Conservation (phyloP, 2,113 vertebrate species). For the Thoracochromis brauschi region DNA sequence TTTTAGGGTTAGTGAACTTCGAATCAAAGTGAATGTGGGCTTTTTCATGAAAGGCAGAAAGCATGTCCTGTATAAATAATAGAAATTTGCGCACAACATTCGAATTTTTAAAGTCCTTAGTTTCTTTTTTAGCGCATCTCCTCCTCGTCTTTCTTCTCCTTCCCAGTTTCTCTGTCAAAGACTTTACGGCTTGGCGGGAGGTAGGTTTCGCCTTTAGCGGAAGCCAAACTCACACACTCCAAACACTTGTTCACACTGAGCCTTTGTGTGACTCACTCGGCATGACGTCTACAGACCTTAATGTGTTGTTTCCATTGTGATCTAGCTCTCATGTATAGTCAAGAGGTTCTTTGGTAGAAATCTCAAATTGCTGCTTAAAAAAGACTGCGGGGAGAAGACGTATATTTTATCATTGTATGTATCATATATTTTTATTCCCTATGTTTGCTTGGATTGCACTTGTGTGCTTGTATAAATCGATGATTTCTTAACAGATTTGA, state of each 20-base stretch:
- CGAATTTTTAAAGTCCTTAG: neutral
- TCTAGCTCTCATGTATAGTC: neutral
- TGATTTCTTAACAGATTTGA: neutral
- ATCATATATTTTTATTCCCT: neutral
- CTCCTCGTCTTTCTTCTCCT: neutral
- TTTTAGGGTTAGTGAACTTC: neutral
- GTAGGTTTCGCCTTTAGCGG: neutral
- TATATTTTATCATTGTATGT: neutral
- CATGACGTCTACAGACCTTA: neutral
- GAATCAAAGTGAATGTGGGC: neutral
- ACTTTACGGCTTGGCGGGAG: neutral
- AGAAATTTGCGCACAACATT: neutral
- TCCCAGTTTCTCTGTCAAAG: conserved; percentile 3
- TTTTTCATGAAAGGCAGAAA: neutral
- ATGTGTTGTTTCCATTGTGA: neutral
- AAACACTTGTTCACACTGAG: conserved; percentile 21
- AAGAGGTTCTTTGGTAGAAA: neutral
- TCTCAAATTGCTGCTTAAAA: neutral
- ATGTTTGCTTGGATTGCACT: neutral
- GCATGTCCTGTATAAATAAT: neutral
- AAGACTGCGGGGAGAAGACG: neutral
- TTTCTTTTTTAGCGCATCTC: neutral
- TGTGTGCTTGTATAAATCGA: neutral
- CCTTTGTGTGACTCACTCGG: neutral
- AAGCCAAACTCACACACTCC: conserved; percentile 7